Evolutionary conservation across 1,140 invertebrate genomes (phyloP).

Genomic region (Trinorchestia longiramus): DNA sequence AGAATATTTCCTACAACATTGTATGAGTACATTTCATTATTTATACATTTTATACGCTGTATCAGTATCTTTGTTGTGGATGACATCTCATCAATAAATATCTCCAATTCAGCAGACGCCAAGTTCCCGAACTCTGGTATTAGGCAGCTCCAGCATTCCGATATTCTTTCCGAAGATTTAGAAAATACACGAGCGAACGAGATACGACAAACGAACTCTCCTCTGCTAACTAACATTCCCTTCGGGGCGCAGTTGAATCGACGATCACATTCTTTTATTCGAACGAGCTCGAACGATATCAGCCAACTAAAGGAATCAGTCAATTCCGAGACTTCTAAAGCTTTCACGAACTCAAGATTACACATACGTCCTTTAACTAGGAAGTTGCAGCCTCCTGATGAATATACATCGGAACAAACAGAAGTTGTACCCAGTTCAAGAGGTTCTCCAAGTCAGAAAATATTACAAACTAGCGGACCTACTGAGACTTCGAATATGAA

Average conservation of each 20-base stretch:
- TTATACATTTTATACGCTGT: neutral
- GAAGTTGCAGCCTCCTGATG: neutral
- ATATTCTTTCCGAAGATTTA: neutral
- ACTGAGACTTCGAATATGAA: neutral
- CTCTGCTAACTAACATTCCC: neutral
- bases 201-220: constrained; percentile 13
- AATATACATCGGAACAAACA: neutral
- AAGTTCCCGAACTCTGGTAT: neutral
- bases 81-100: neutral
- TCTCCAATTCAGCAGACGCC: constrained; percentile 21
- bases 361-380: neutral
- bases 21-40: neutral
- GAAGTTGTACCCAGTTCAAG: neutral
- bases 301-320: neutral
- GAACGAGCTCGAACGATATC: neutral
- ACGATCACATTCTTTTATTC: neutral
- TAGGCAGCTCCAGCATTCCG: constrained; percentile 19
- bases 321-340: neutral
- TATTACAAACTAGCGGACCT: neutral
- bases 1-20: neutral
- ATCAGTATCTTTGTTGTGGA: neutral
- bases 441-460: neutral
- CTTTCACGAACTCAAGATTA: neutral
- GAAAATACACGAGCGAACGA: neutral
- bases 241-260: constrained; percentile 25